phyloP scores from a whole-genome alignment of 1,140 invertebrate genomes.

The Glossosoma conforme region DNA sequence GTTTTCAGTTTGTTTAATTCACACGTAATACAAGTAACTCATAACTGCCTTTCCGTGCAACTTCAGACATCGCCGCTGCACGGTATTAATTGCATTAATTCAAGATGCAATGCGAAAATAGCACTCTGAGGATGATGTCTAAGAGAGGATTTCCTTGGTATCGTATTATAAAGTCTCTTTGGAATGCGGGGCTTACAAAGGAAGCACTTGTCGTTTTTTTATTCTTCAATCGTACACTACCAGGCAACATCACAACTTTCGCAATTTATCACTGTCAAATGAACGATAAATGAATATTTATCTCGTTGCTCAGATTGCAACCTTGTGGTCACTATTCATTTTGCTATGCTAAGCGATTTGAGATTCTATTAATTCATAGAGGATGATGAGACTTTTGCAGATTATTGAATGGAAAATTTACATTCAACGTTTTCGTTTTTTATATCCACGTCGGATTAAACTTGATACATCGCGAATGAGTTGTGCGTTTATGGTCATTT shows the following conservation, averaged over 20 bases:
- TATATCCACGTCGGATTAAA: too few relatives aligned
- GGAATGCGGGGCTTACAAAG: constrained; percentile 10
- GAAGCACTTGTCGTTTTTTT: constrained; percentile 8
- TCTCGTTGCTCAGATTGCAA: background rate
- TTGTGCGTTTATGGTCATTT: too few relatives aligned
- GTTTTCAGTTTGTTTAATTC: too few relatives aligned
- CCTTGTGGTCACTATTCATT: background rate
- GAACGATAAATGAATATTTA: constrained; percentile 9
- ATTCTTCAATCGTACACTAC: background rate
- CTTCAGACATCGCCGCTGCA: background rate
- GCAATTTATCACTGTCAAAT: constrained; percentile 17
- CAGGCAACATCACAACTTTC: too few relatives aligned
- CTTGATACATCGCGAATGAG: too few relatives aligned
- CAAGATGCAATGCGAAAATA: constrained; percentile 2
- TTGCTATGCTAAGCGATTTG: background rate
- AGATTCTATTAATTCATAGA: too few relatives aligned
- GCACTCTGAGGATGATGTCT: background rate
- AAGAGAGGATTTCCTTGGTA: constrained; percentile 3
- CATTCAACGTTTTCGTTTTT: too few relatives aligned
- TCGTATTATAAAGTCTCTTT: constrained; percentile 10
- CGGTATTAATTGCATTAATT: constrained; percentile 15
- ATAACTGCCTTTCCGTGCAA: too few relatives aligned
- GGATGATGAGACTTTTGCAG: too few relatives aligned
- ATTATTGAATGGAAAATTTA: too few relatives aligned
- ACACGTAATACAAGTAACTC: too few relatives aligned